Evolutionary conservation across 2,888 invertebrate genomes (phyloP).

Genomic region (Drosophila neonasuta): DNA sequence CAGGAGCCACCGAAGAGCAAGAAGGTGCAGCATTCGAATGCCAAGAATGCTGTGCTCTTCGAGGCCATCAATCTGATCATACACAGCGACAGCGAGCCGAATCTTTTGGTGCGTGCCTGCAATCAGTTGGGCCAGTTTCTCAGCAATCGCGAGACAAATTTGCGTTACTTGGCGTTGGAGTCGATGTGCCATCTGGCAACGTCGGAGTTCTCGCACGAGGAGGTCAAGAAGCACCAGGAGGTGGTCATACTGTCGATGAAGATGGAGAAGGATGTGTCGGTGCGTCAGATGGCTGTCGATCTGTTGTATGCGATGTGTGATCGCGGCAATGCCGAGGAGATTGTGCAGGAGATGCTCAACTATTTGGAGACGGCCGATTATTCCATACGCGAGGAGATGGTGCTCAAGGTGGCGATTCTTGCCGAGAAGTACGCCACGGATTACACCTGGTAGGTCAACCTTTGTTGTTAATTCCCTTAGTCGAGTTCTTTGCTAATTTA

Average conservation of each 20-base stretch:
- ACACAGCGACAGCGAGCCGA: slow-evolving; percentile 99
- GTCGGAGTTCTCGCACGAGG: slow-evolving; percentile 99
- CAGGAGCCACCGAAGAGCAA: slow-evolving; percentile 99
- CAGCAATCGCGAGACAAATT: slow-evolving; percentile 97
- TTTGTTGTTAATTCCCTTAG: not conserved
- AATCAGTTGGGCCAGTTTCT: slow-evolving; percentile 99
- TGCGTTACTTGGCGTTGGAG: slow-evolving; percentile 98
- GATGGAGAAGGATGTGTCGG: slow-evolving; percentile 99
- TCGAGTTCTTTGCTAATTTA: too few relatives aligned
- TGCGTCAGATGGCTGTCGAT: slow-evolving; percentile 98
- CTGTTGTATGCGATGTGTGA: slow-evolving; percentile 99
- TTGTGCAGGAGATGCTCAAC: slow-evolving; percentile 99
- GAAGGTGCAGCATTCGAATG: slow-evolving; percentile 99
- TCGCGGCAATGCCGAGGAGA: slow-evolving; percentile 99
- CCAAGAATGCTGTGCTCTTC: slow-evolving; percentile 99
- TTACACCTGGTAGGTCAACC: slow-evolving; percentile 93
- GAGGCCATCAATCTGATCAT: slow-evolving; percentile 99
- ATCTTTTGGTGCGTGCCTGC: slow-evolving; percentile 97
- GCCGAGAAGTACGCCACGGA: slow-evolving; percentile 99
- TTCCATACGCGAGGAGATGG: slow-evolving; percentile 99
- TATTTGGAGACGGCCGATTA: slow-evolving; percentile 99
- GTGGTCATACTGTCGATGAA: slow-evolving; percentile 99
- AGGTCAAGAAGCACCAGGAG: slow-evolving; percentile 99
- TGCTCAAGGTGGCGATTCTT: slow-evolving; percentile 98
- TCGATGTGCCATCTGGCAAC: slow-evolving; percentile 99